phyloP scores from a whole-genome alignment of 2,797 vertebrate genomes.

The Cynopterus sphinx region DNA sequence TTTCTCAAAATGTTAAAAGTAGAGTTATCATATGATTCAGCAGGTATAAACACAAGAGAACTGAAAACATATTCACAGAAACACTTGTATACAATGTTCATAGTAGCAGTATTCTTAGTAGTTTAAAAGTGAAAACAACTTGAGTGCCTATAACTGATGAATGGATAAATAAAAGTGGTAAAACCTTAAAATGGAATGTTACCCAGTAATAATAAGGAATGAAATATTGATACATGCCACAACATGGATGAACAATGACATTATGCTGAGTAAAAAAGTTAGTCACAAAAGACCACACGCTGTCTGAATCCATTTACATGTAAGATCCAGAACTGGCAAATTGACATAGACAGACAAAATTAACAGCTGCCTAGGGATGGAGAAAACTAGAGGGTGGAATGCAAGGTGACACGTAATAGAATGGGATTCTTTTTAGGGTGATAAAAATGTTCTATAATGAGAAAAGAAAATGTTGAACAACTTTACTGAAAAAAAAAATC shows the following conservation, averaged over 20 bases:
- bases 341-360: background rate
- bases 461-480: background rate
- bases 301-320: background rate
- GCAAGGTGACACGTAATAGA: background rate
- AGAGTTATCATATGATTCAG: background rate
- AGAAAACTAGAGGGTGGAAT: background rate
- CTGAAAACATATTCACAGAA: conserved; percentile 2
- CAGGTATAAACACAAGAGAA: background rate
- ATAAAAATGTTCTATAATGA: conserved; percentile 29
- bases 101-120: background rate
- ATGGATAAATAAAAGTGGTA: conserved; percentile 23
- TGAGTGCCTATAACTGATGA: background rate
- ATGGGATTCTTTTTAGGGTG: background rate
- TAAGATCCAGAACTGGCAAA: background rate
- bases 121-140: background rate
- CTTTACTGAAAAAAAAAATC: background rate
- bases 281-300: background rate
- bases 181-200: background rate
- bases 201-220: conserved; percentile 18
- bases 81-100: background rate
- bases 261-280: background rate
- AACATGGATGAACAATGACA: background rate
- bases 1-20: conserved; percentile 38
- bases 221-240: conserved; percentile 9
- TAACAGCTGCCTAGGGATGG: background rate